phyloP scores from a whole-genome alignment of 2,113 vertebrate species.

The Taxidea taxus region DNA sequence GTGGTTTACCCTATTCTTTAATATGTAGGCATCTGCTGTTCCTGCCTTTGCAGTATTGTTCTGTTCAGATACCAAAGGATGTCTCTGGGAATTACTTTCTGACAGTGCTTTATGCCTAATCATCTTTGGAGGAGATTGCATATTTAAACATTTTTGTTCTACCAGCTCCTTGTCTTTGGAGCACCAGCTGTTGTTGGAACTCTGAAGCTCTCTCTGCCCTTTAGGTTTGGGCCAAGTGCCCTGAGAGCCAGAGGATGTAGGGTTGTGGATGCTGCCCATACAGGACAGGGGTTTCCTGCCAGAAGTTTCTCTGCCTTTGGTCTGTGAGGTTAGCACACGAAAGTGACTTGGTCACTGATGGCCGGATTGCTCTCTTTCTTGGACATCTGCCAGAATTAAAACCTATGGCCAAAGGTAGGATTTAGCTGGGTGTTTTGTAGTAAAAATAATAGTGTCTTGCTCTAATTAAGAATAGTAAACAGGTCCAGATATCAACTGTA shows the following conservation, averaged over 20 bases:
- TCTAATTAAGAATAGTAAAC: constrained; percentile 54
- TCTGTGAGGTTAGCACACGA: background rate
- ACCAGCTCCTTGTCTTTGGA: background rate
- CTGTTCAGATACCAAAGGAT: background rate
- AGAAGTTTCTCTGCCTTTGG: background rate
- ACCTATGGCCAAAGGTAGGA: background rate
- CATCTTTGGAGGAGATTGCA: background rate
- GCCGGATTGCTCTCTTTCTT: background rate
- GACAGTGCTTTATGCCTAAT: constrained; percentile 14
- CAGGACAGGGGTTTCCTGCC: background rate
- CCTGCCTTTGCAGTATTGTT: background rate
- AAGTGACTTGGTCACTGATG: background rate
- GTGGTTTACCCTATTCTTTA: background rate
- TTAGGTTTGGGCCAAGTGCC: background rate
- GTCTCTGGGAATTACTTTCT: constrained; percentile 31
- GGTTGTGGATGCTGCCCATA: background rate
- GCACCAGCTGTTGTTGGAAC: background rate
- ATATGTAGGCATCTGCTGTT: background rate
- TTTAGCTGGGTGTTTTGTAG: constrained; percentile 7
- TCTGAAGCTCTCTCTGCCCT: background rate
- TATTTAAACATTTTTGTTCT: background rate
- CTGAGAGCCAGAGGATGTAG: background rate
- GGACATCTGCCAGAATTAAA: constrained; percentile 14
- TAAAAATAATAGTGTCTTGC: constrained; percentile 31
- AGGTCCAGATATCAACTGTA: constrained; percentile 36